Evolutionary conservation across 1,140 invertebrate species (phyloP).

Genomic region (Melanaphis sacchari): DNA sequence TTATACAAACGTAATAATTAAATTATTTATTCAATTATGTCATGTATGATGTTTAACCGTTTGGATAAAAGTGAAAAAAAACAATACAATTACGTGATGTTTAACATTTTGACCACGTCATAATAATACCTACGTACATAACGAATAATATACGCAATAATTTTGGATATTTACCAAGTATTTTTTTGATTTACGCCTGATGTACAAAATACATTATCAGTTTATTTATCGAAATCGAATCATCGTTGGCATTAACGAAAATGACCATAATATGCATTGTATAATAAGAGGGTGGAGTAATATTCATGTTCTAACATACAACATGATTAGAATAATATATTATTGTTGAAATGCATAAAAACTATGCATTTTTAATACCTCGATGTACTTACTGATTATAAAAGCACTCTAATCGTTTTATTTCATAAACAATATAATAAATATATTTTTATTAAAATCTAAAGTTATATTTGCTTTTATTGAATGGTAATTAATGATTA

Average conservation of each 20-base stretch:
- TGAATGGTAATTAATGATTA: background rate
- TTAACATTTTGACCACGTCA: conserved; percentile 36
- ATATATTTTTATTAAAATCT: background rate
- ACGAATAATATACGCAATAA: background rate
- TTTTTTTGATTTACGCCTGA: conserved; percentile 21
- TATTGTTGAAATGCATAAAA: background rate
- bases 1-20: background rate
- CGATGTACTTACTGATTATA: background rate
- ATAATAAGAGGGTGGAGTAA: background rate
- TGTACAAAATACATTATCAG: conserved; percentile 7
- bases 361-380: background rate
- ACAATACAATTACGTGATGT: background rate
- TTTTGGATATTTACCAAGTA: conserved; percentile 49
- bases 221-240: conserved; percentile 5
- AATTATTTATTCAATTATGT: conserved; percentile 9
- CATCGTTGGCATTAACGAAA: background rate
- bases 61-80: conserved; percentile 33
- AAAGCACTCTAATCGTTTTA: background rate
- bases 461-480: background rate
- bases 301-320: background rate
- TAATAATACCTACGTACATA: no score
- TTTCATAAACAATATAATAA: background rate
- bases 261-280: background rate
- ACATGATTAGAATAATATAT: conserved; percentile 10
- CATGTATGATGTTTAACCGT: background rate